Conservation (phyloP, 2,797 vertebrate genomes). For the Melanotaenia parkinsoni region DNA sequence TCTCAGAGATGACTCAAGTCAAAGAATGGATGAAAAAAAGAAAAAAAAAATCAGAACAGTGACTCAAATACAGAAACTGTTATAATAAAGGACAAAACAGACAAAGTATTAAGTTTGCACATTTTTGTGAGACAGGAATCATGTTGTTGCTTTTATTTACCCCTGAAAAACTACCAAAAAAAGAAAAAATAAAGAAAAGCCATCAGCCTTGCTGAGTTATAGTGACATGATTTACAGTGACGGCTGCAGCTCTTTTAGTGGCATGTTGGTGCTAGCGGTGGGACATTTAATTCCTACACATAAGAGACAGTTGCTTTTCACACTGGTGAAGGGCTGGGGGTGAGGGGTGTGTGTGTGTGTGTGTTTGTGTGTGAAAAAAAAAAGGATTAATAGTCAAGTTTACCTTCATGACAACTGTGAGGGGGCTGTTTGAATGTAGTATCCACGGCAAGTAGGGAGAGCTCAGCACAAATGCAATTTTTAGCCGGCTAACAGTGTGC, state of each 20-base stretch:
- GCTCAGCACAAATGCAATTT: too few species aligned
- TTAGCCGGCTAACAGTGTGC: too few species aligned
- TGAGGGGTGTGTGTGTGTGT: too few species aligned
- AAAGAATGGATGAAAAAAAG: background rate
- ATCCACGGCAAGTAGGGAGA: too few species aligned
- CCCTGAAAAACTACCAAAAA: conserved; percentile 35
- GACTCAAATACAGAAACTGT: background rate
- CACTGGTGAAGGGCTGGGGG: conserved; percentile 88
- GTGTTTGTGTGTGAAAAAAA: too few species aligned
- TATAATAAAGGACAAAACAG: background rate
- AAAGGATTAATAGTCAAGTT: too few species aligned
- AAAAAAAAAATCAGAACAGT: too few species aligned
- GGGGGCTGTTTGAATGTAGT: too few species aligned
- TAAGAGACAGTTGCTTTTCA: conserved; percentile 94
- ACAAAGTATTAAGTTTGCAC: conserved; percentile 4
- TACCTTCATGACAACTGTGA: too few species aligned
- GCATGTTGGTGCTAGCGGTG: conserved; percentile 95
- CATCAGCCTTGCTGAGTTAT: conserved; percentile 83
- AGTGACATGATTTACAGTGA: conserved; percentile 87
- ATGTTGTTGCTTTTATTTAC: conserved; percentile 7
- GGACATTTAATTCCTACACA: conserved; percentile 96
- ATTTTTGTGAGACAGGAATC: conserved; percentile 32
- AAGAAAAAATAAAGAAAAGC: conserved; percentile 48
- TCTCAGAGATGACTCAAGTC: too few species aligned
- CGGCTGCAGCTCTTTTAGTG: conserved; percentile 94